phyloP scores from a whole-genome alignment of 2,888 invertebrate species.

The Lamellibrachia satsuma region DNA sequence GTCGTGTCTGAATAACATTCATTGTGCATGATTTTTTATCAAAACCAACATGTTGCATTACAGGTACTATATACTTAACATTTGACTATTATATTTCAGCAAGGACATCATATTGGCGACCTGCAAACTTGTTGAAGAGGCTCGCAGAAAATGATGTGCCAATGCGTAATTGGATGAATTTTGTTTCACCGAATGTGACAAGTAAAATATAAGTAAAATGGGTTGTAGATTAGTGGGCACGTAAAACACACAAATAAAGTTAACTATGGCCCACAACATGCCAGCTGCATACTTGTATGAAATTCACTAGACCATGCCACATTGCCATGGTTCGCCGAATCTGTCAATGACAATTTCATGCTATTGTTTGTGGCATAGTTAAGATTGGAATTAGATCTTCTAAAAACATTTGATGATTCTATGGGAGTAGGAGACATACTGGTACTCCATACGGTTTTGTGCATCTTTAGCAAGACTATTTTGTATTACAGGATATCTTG shows the following conservation, averaged over 20 bases:
- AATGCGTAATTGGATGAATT: constrained; percentile 27
- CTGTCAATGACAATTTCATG: background rate
- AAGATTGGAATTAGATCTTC: background rate
- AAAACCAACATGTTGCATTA: background rate
- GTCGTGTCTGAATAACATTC: background rate
- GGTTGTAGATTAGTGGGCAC: background rate
- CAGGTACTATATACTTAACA: background rate
- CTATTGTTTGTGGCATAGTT: background rate
- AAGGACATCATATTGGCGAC: constrained; percentile 32
- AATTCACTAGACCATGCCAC: background rate
- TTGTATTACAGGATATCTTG: too few relatives aligned
- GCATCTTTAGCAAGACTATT: too few relatives aligned
- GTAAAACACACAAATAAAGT: background rate
- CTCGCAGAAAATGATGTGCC: constrained; percentile 30
- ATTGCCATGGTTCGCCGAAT: background rate
- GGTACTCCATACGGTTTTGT: too few relatives aligned
- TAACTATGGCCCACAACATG: background rate
- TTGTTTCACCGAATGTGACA: background rate
- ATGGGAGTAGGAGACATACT: too few relatives aligned
- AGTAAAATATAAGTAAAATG: background rate
- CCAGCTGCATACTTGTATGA: background rate
- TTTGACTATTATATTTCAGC: constrained; percentile 25
- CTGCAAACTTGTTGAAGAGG: constrained; percentile 30
- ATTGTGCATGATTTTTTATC: background rate
- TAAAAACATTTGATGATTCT: background rate